Conservation (phyloP, 2,888 invertebrate genomes). For the Pyrochroa serraticornis region DNA sequence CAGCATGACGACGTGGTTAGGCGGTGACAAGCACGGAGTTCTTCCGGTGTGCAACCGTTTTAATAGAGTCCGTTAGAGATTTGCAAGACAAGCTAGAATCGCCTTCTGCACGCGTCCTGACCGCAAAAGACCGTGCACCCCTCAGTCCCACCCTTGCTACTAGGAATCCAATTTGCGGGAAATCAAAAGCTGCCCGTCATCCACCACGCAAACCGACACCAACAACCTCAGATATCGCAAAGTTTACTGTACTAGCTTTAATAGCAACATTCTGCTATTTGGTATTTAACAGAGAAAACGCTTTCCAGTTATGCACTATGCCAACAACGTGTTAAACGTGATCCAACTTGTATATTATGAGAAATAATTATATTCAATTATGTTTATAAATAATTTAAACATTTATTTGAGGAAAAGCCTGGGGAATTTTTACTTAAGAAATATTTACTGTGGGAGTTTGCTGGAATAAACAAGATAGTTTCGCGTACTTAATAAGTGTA, state of each 20-base stretch:
- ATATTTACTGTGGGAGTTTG: no score
- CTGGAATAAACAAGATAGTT: no score
- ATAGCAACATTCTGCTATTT: slow-evolving; percentile 43
- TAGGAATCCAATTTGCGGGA: slow-evolving; percentile 50
- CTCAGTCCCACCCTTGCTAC: slow-evolving; percentile 35
- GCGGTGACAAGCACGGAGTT: background rate
- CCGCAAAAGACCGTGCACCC: slow-evolving; percentile 39
- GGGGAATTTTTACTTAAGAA: no score
- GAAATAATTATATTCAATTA: no score
- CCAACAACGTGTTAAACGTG: no score
- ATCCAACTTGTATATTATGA: no score
- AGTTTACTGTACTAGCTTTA: slow-evolving; percentile 31
- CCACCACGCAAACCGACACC: slow-evolving; percentile 44
- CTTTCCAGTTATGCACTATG: no score
- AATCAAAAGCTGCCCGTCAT: slow-evolving; percentile 53
- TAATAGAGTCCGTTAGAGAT: slow-evolving; percentile 42
- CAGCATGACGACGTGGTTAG: no score
- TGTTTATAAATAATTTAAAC: no score
- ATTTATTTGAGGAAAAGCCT: no score
- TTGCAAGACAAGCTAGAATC: slow-evolving; percentile 35
- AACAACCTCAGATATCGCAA: slow-evolving; percentile 38
- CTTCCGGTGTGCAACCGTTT: slow-evolving; percentile 14
- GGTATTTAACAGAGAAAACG: slow-evolving; percentile 15
- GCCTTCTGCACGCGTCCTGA: slow-evolving; percentile 40
- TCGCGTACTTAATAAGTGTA: no score